Conservation (phyloP, 2,113 vertebrate species). For the Rissa tridactyla region DNA sequence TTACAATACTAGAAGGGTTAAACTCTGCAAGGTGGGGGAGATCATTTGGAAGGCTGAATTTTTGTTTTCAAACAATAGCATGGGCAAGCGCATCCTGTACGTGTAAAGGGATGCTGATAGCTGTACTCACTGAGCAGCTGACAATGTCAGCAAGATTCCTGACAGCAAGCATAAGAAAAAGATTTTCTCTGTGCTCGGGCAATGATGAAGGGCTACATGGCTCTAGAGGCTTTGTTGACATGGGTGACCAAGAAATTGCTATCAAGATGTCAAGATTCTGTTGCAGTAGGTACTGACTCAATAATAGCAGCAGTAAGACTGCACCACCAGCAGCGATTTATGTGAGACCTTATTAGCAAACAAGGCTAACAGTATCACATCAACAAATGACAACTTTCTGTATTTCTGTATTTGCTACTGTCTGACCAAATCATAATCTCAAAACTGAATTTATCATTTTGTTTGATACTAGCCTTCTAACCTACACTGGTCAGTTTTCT, state of each 20-base stretch:
- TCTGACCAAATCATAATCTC: background rate
- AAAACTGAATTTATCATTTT: background rate
- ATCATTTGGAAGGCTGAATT: background rate
- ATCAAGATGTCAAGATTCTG: background rate
- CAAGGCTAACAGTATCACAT: background rate
- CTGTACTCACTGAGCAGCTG: background rate
- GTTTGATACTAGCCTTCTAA: background rate
- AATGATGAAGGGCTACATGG: accelerated
- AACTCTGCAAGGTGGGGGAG: background rate
- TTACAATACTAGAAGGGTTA: background rate
- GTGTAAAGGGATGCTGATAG: background rate
- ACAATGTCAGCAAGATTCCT: background rate
- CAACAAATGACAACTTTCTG: background rate
- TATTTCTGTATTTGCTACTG: background rate
- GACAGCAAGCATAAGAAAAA: background rate
- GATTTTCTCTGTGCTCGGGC: background rate
- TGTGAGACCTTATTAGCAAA: background rate
- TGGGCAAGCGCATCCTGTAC: background rate
- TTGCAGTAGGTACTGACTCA: background rate
- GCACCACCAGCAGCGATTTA: background rate
- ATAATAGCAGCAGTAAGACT: background rate
- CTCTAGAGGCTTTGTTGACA: background rate
- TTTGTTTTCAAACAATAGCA: background rate
- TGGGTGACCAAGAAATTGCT: background rate
- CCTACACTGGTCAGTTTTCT: background rate